These are phyloP conservation scores for Mamestra configurata DNA, from an alignment of 1,140 invertebrate species.

Conservation along the genomic window DNA sequence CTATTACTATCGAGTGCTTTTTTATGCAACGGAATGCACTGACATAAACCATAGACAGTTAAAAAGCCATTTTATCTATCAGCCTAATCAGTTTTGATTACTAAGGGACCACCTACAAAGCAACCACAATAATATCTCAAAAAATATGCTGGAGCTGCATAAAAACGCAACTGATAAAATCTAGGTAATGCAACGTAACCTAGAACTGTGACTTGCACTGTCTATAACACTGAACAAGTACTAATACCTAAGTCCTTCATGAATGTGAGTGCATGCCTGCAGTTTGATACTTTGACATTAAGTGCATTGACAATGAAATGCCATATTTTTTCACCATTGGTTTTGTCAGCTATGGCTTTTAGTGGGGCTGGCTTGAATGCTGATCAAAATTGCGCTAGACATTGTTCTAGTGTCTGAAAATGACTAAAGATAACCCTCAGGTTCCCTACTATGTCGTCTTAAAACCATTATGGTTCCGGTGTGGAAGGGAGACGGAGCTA, in stretches of 20 bases:
- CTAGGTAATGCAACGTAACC: constrained; percentile 23
- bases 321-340: neutral
- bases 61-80: neutral
- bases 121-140: constrained; percentile 11
- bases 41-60: neutral
- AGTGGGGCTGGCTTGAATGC: too few species aligned
- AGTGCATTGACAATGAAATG: neutral
- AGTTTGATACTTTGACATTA: constrained; percentile 16
- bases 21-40: neutral
- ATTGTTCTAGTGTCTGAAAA: too few species aligned
- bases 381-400: too few species aligned
- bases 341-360: too few species aligned
- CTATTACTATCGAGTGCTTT: neutral
- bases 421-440: too few species aligned
- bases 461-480: too few species aligned
- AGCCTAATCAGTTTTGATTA: too few species aligned
- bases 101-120: constrained; percentile 22
- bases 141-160: constrained; percentile 7
- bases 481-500: too few species aligned
- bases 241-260: constrained; percentile 5
- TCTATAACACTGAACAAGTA: constrained; percentile 9
- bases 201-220: constrained; percentile 36
- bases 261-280: neutral
- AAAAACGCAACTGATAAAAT: constrained; percentile 25
- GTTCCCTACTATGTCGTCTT: too few species aligned